Evolutionary conservation across 1,140 invertebrate genomes (phyloP), one percentile per base, ranked within the genome.

Genomic region (Lethocerus indicus): DNA sequence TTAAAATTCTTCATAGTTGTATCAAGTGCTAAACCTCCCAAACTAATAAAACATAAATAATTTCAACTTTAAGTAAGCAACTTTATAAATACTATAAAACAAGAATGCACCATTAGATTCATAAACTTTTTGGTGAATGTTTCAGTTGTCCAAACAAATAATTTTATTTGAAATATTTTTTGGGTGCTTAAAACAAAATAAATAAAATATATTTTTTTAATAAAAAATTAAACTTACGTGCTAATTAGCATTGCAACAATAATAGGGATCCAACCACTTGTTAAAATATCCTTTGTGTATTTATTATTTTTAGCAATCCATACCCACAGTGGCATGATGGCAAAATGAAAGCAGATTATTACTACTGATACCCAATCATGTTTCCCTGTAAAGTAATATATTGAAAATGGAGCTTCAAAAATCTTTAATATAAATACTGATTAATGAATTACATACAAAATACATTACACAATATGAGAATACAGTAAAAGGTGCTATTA

Each of bases 221-320:
- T 25, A 14, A 42, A 37, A 43, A 46, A 36, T 42, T 6, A 26
- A 29, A 40, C 54, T 60, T 57, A 73, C 71, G 72, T 83, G 65
- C 86, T 88, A 43, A 91, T 89, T 24, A 85, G 65, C 82, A 91
- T 87, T 1, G 86, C 86, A 44, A 72, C 75, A 55, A 91, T 76
- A 20, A 91, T 83, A 50, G 87, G 86, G 35, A 76, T 77, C 87
- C 87, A 92, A 7, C 87, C 86, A 55, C 78, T 70, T 63, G 77
- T 73, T 18, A 91, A 68, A 20, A 88, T 81, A 62, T 79, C 73
- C 55, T 71, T 72, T 2, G 85, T 88, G 51, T 82, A 80, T 39
- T 71, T 67, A 71, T 89, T 89, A 56, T 72, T 74, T 51, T 74
- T 75, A n/a, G 83, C 79, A 50, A 87, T 69, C 60, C 75, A 78